Evolutionary conservation across 1,140 invertebrate genomes (phyloP).

Genomic region (Drepana arcuata): DNA sequence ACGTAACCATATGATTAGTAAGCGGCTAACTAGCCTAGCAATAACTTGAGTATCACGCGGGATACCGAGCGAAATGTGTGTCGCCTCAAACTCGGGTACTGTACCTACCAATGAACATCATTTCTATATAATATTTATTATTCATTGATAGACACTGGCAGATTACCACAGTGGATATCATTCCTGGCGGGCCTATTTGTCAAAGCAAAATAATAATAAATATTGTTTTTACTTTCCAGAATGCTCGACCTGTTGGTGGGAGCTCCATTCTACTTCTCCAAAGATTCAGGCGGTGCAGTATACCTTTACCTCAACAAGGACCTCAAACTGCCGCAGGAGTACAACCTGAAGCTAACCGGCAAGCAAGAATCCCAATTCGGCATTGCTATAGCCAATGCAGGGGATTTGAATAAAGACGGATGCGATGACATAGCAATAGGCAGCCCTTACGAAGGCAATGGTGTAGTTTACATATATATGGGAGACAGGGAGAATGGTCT

Average conservation of each 20-base stretch:
- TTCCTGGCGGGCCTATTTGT: too few relatives aligned
- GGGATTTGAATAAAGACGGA: constrained; percentile 93
- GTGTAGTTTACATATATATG: constrained; percentile 90
- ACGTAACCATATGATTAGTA: too few relatives aligned
- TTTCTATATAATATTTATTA: too few relatives aligned
- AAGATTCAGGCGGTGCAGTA: constrained; percentile 87
- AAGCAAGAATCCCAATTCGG: constrained; percentile 88
- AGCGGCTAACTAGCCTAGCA: too few relatives aligned
- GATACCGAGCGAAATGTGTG: too few relatives aligned
- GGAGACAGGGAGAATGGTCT: constrained; percentile 82
- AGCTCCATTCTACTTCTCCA: constrained; percentile 92
- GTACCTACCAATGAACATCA: too few relatives aligned
- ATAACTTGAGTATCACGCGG: too few relatives aligned
- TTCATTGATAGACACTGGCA: too few relatives aligned
- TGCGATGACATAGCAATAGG: constrained; percentile 93
- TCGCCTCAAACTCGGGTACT: too few relatives aligned
- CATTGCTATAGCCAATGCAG: constrained; percentile 86
- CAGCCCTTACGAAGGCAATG: constrained; percentile 90
- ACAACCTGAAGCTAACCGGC: constrained; percentile 79
- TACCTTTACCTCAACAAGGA: constrained; percentile 87
- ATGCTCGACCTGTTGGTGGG: constrained; percentile 89
- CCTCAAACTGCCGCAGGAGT: constrained; percentile 56
- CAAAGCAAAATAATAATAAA: too few relatives aligned
- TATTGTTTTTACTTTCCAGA: constrained; percentile 60
- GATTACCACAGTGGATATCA: too few relatives aligned